Evolutionary conservation across 1,140 invertebrate species (phyloP).

Genomic region (Pararge aegeria): DNA sequence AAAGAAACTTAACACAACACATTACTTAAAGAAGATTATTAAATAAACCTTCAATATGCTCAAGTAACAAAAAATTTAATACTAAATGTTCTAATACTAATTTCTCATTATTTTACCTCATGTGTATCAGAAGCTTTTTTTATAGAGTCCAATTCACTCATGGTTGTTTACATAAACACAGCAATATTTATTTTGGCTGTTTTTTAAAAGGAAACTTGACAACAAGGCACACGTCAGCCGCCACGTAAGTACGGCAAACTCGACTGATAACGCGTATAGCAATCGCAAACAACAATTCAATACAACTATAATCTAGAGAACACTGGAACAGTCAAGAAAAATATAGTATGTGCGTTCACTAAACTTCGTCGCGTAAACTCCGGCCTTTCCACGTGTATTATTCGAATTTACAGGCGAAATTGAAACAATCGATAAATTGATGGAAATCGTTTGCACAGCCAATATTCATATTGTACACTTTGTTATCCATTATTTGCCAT

Average conservation of each 20-base stretch:
- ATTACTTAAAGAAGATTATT: too few relatives aligned
- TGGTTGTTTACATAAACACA: slow-evolving; percentile 35
- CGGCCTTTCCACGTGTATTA: slow-evolving; percentile 31
- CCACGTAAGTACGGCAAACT: slow-evolving; percentile 57
- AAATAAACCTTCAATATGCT: too few relatives aligned
- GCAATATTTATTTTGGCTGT: slow-evolving; percentile 27
- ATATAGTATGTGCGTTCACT: slow-evolving; percentile 31
- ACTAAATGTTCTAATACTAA: too few relatives aligned
- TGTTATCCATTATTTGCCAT: slow-evolving; percentile 11
- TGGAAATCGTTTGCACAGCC: slow-evolving; percentile 52
- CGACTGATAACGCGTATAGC: slow-evolving; percentile 47
- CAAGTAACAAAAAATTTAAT: too few relatives aligned
- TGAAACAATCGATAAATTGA: slow-evolving; percentile 54
- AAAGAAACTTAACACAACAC: too few relatives aligned
- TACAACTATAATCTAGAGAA: slow-evolving; percentile 40
- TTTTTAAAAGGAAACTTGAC: slow-evolving; percentile 28
- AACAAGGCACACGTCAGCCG: slow-evolving; percentile 47
- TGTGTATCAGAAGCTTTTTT: slow-evolving; percentile 26
- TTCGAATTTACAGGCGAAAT: slow-evolving; percentile 44
- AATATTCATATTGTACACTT: slow-evolving; percentile 22
- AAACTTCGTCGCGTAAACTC: slow-evolving; percentile 42
- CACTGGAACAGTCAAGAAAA: slow-evolving; percentile 26
- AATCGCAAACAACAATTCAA: slow-evolving; percentile 40
- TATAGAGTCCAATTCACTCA: slow-evolving; percentile 46
- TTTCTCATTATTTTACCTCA: neutral